phyloP scores from a whole-genome alignment of 2,797 vertebrate species.

The Chaunax sp. region DNA sequence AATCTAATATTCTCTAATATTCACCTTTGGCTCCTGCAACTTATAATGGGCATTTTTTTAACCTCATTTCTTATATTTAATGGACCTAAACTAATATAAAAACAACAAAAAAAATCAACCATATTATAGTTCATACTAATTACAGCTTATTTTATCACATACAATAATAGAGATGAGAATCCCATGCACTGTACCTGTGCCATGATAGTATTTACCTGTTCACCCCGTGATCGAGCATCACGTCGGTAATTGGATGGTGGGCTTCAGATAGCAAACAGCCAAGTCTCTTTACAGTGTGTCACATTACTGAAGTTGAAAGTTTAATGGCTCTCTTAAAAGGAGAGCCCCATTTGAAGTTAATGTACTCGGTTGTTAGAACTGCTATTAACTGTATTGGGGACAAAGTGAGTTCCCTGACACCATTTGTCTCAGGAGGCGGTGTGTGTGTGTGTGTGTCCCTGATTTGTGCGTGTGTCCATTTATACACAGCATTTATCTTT shows the following conservation, averaged over 20 bases:
- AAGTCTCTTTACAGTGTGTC: slow-evolving; percentile 51
- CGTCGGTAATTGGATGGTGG: slow-evolving; percentile 32
- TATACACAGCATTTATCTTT: slow-evolving; percentile 70
- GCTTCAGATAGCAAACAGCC: slow-evolving; percentile 29
- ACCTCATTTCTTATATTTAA: neutral
- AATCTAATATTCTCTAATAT: no score
- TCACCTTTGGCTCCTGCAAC: neutral
- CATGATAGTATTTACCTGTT: slow-evolving; percentile 1
- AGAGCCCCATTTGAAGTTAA: slow-evolving; percentile 63
- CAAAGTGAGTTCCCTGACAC: slow-evolving; percentile 44
- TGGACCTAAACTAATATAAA: neutral
- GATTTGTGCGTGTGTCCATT: slow-evolving; percentile 35
- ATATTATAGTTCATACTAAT: neutral
- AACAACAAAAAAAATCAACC: neutral
- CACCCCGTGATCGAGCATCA: slow-evolving; percentile 31
- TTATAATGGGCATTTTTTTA: neutral
- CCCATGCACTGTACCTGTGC: neutral
- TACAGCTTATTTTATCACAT: neutral
- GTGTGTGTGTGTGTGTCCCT: slow-evolving; percentile 9
- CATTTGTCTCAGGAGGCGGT: slow-evolving; percentile 46
- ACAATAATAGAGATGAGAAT: neutral
- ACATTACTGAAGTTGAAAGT: slow-evolving; percentile 58
- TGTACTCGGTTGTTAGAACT: slow-evolving; percentile 55
- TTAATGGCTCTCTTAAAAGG: slow-evolving; percentile 72
- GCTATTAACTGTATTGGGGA: slow-evolving; percentile 33